phyloP scores from a whole-genome alignment of 2,113 vertebrate genomes.

The Dissostichus mawsoni region DNA sequence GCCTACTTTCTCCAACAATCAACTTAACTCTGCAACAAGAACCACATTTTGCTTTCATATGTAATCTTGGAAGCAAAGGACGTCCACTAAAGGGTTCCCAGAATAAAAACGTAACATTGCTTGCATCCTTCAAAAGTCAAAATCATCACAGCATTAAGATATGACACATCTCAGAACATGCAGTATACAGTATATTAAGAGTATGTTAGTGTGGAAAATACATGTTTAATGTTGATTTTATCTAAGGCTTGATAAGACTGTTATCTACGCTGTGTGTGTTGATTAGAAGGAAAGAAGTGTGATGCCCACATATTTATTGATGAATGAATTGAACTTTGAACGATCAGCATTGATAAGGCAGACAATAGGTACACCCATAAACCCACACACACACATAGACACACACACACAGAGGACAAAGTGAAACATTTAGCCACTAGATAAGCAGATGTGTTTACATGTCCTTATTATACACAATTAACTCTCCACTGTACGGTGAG shows the following conservation, averaged over 20 bases:
- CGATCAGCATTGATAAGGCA: background rate
- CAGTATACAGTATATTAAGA: background rate
- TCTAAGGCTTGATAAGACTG: background rate
- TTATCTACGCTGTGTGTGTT: background rate
- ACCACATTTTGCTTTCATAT: no score
- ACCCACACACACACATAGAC: background rate
- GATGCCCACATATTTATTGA: background rate
- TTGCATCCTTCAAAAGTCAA: background rate
- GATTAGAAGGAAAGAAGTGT: background rate
- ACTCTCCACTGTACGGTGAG: background rate
- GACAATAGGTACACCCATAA: background rate
- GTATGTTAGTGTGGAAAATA: background rate
- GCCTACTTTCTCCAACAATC: background rate
- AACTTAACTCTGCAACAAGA: background rate
- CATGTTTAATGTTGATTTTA: background rate
- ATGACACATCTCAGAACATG: background rate
- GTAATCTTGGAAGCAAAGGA: background rate
- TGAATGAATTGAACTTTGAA: conserved; percentile 4
- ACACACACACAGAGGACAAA: conserved; percentile 20
- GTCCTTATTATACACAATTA: conserved; percentile 26
- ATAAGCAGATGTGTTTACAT: conserved; percentile 24
- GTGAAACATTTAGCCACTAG: conserved; percentile 21
- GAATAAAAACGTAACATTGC: background rate
- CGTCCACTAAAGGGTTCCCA: background rate
- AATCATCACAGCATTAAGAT: background rate